phyloP scores from a whole-genome alignment of 37 sponge, comb jelly and placozoan species.

The Spongia lamella region DNA sequence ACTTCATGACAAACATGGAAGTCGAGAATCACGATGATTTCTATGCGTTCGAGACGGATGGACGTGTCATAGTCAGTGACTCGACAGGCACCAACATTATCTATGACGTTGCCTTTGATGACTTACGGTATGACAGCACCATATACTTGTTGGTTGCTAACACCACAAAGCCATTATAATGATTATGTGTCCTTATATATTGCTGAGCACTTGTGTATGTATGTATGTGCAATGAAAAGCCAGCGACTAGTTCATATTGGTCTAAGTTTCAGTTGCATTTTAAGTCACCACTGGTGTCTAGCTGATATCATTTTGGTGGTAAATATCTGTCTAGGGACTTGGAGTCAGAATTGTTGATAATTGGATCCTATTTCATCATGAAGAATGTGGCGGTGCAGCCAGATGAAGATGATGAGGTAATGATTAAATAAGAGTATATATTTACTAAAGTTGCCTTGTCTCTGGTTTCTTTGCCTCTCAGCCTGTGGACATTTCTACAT shows the following conservation, averaged over 20 bases:
- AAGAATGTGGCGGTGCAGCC: constrained; percentile 2
- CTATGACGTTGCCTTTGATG: constrained; percentile 60
- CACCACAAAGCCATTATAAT: too few relatives aligned
- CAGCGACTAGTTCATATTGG: too few relatives aligned
- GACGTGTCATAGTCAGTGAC: constrained; percentile 55
- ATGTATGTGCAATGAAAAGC: too few relatives aligned
- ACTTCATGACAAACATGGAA: constrained; percentile 61
- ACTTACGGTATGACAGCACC: constrained; percentile 13
- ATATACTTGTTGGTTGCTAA: background rate
- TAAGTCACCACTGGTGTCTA: background rate
- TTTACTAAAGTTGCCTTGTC: background rate
- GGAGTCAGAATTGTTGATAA: constrained; percentile 51
- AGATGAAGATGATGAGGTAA: background rate
- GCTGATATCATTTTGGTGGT: background rate
- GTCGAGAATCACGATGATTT: constrained; percentile 81
- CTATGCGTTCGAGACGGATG: constrained; percentile 47
- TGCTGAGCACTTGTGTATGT: too few relatives aligned
- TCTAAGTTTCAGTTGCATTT: too few relatives aligned
- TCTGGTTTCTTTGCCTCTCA: background rate
- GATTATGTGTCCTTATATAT: too few relatives aligned
- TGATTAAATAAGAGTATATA: background rate
- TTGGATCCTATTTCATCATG: constrained; percentile 64
- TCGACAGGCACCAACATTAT: constrained; percentile 41
- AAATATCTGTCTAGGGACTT: constrained; percentile 7
- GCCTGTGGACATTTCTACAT: constrained; percentile 7